Evolutionary conservation across 2,888 invertebrate species (phyloP), one percentile per base, ranked within the genome.

Genomic region (Mythimna lalbum): DNA sequence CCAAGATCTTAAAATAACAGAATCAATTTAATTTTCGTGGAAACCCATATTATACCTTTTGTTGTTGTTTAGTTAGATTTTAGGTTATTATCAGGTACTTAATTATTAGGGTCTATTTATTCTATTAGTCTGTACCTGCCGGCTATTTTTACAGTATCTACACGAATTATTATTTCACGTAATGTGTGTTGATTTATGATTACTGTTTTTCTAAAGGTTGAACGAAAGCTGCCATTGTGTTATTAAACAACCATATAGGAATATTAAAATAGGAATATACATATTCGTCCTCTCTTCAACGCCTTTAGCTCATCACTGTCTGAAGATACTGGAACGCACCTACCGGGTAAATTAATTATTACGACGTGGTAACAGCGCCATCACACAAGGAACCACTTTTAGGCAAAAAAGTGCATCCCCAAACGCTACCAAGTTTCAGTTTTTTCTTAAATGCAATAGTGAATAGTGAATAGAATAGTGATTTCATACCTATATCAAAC

Each of bases 401-500:
- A 31, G 6, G 6, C 31, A 31, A 31, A 31, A 31, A 31, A 31
- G 31, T 31, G 6, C 6, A 2, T 6, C 31, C 31, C 31, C 6
- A 33, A 33, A 33, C 33, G 33, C 9, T 9, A 1, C 1, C 33
- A 33, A 33, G 9, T 33, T 33, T 7, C 33, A 33, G 33, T 33
- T 9, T n/a, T n/a, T n/a, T n/a, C n/a, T n/a, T n/a, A n/a, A n/a
- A n/a, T n/a, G n/a, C n/a, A n/a, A n/a, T n/a, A n/a, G n/a, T n/a
- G n/a, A n/a, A n/a, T n/a, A n/a, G n/a, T n/a, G n/a, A n/a, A n/a
- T n/a, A n/a, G n/a, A n/a, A n/a, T n/a, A n/a, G 27, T 27, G 27
- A 27, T 27, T 49, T n/a, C n/a, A 19, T 79, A 82, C 85, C 78
- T 56, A 84, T 60, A 53, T 85, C 81, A 52, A 84, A 69, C 81